phyloP scores from a whole-genome alignment of 1,140 invertebrate species.

The Macrocentrus cingulum region DNA sequence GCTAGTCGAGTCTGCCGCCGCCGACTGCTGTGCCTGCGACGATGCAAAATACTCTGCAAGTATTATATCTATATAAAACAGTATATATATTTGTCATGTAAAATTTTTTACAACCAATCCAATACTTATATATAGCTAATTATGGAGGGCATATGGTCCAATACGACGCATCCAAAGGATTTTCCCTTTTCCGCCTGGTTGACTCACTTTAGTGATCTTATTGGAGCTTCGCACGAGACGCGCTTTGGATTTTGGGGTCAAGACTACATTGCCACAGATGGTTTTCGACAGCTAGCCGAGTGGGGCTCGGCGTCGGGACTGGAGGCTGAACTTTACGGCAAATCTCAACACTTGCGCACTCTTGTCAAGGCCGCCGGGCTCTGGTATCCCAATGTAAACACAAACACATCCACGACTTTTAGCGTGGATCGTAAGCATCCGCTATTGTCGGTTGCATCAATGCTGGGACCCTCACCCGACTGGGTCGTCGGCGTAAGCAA shows the following conservation, averaged over 20 bases:
- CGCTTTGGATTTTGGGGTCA: slow-evolving; percentile 95
- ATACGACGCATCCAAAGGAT: slow-evolving; percentile 94
- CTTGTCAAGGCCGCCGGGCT: slow-evolving; percentile 93
- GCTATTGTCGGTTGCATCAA: slow-evolving; percentile 88
- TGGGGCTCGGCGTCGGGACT: slow-evolving; percentile 90
- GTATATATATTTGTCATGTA: too few relatives aligned
- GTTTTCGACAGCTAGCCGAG: slow-evolving; percentile 90
- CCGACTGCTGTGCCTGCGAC: slow-evolving; percentile 84
- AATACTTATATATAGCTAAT: slow-evolving; percentile 66
- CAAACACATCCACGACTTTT: slow-evolving; percentile 82
- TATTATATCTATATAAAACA: slow-evolving; percentile 22
- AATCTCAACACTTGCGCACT: slow-evolving; percentile 80
- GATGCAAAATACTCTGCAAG: slow-evolving; percentile 86
- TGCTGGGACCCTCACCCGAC: slow-evolving; percentile 93
- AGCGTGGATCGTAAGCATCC: slow-evolving; percentile 86
- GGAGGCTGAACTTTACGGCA: slow-evolving; percentile 85
- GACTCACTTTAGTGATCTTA: slow-evolving; percentile 97
- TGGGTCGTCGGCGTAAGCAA: slow-evolving; percentile 92
- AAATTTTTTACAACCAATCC: too few relatives aligned
- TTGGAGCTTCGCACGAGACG: slow-evolving; percentile 90
- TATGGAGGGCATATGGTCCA: slow-evolving; percentile 96
- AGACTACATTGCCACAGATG: slow-evolving; percentile 86
- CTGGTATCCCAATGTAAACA: slow-evolving; percentile 91
- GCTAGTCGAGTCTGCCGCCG: slow-evolving; percentile 52
- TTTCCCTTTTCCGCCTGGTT: slow-evolving; percentile 88